These are phyloP conservation scores for Grus americana DNA, from an alignment of 2,113 vertebrate species.

Conservation along the genomic window DNA sequence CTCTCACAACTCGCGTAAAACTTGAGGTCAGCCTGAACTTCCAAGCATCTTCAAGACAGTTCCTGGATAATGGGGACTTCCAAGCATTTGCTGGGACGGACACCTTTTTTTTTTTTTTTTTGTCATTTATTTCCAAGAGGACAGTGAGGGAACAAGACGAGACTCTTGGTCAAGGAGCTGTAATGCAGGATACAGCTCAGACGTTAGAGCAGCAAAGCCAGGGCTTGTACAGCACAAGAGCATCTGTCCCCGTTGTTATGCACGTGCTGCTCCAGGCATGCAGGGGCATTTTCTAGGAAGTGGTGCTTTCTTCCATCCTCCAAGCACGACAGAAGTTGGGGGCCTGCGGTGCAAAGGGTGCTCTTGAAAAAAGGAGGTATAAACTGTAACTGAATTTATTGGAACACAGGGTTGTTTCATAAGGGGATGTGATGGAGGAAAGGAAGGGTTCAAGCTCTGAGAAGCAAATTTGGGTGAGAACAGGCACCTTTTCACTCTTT, in stretches of 20 bases:
- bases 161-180: neutral
- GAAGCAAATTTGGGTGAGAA: neutral
- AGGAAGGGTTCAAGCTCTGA: conserved; percentile 6
- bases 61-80: too few relatives aligned
- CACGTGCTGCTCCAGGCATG: neutral
- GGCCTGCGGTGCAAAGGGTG: neutral
- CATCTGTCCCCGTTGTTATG: neutral
- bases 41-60: too few relatives aligned
- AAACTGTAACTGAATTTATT: neutral
- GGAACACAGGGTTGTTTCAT: neutral
- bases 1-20: neutral
- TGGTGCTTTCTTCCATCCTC: neutral
- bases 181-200: neutral
- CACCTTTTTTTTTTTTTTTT: neutral
- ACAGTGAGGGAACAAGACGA: neutral
- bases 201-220: neutral
- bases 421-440: neutral
- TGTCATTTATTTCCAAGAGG: neutral
- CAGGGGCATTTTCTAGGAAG: neutral
- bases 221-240: neutral
- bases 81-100: neutral
- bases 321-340: neutral
- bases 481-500: conserved; percentile 55
- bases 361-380: conserved; percentile 4
- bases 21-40: neutral